Conservation (phyloP, 1,140 invertebrate genomes). For the Rhopalosiphum padi region DNA sequence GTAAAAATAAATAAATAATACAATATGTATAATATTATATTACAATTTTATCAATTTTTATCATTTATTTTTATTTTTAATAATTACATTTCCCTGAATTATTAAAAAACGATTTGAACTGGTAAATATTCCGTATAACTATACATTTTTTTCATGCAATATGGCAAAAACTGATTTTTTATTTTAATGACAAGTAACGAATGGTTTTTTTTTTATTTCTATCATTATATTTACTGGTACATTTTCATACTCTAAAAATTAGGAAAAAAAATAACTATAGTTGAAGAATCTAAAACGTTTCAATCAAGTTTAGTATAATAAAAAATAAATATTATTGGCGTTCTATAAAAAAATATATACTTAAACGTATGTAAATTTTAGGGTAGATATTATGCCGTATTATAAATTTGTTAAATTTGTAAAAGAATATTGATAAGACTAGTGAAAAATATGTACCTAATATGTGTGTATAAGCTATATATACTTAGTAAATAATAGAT, state of each 20-base stretch:
- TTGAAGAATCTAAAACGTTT: background rate
- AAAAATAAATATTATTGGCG: background rate
- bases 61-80: background rate
- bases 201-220: too few relatives aligned
- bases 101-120: background rate
- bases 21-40: too few relatives aligned
- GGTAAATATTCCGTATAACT: background rate
- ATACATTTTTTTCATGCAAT: too few relatives aligned
- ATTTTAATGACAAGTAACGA: background rate
- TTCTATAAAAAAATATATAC: background rate
- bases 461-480: background rate
- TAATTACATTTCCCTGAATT: background rate
- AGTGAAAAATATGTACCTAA: background rate
- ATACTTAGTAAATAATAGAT: background rate
- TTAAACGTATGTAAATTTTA: background rate
- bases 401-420: background rate
- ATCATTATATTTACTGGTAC: too few relatives aligned
- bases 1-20: background rate
- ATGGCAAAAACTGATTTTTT: too few relatives aligned
- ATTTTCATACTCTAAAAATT: too few relatives aligned
- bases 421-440: background rate
- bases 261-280: too few relatives aligned
- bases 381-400: background rate
- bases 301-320: background rate
- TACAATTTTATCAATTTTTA: background rate